A percentile compares a stretch with the other conserved stretches of the same genome.
phyloP scores from a whole-genome alignment of 2,888 invertebrate species.

The Cordilura impudica region DNA sequence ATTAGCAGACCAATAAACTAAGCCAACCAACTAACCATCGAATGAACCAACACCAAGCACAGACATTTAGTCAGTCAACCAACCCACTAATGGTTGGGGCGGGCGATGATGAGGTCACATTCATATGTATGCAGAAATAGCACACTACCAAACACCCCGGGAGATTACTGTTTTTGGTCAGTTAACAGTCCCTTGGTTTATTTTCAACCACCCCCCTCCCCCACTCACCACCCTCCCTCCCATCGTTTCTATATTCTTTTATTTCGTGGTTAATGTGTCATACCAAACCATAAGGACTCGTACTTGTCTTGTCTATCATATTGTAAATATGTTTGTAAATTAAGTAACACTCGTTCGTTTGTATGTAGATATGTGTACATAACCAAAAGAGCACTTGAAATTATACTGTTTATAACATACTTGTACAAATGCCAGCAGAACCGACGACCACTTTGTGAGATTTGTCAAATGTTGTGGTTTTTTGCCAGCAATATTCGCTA shows the following conservation, averaged over 20 bases:
- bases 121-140: not conserved
- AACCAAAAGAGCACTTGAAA: constrained; percentile 14
- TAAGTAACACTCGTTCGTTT: too few relatives aligned
- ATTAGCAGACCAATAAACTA: constrained; percentile 25
- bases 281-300: constrained; percentile 50
- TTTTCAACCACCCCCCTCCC: too few relatives aligned
- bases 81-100: constrained; percentile 8
- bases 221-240: not conserved
- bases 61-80: not conserved
- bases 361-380: too few relatives aligned
- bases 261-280: constrained; percentile 61
- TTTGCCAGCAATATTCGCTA: constrained; percentile 11
- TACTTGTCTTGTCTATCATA: not conserved
- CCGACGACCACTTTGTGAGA: constrained; percentile 15
- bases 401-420: constrained; percentile 31
- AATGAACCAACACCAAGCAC: not conserved
- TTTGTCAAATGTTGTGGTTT: constrained; percentile 52
- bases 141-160: constrained; percentile 18
- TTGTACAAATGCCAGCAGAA: not conserved
- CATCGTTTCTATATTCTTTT: constrained; percentile 48
- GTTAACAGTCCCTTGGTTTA: constrained; percentile 33
- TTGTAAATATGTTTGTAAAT: too few relatives aligned
- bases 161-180: constrained; percentile 53
- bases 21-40: not conserved
- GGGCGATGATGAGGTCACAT: constrained; percentile 1